Base-by-base conservation (phyloP, 1,140 invertebrate genomes). In the Philopotamus ludificatus region DNA sequence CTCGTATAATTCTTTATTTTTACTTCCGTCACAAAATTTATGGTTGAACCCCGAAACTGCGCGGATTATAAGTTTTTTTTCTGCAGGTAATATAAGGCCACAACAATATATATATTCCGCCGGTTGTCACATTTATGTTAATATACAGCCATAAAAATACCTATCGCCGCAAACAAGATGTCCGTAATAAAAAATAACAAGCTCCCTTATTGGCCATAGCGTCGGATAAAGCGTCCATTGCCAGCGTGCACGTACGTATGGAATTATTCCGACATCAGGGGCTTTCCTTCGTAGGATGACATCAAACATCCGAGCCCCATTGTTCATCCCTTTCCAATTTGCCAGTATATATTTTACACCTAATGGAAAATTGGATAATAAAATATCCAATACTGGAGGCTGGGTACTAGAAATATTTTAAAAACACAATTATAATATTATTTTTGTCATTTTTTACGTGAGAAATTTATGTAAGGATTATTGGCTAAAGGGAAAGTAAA, bases 121-220 rank as follows among this genome's bases (percentile, higher is more conserved):
- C 42, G 15, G 41, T 44, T 45, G 62, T 68, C 62, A 65, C 44
- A 68, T 68, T 68, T 68, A 68, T 68, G 66, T 68, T 61, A 68
- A 65, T 68, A 68, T 64, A 53, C 23, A 51, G 28, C 57, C 66
- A 63, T 68, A 65, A 68, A 65, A 68, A 68, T 68, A 64, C 49
- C 62, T 63, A 54, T 65, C 55, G 66, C 44, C 55, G 41, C 66
- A 64, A 65, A 68, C 62, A 68, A 68, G 66, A 65, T 68, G 66
- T 65, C 66, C 55, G 23, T 60, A 60, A 68, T 68, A 68, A 68
- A 68, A 68, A 61, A 65, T 68, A 68, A 68, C 66, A 68, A 68
- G 66, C 66, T 47, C 62, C 44, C 62, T 65, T 68, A 68, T 64
- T 65, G 66, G 49, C 49, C 44, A 54, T 65, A 34, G 41, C 47